Base-by-base conservation (phyloP, 2,888 invertebrate genomes). In the Sesia apiformis region DNA sequence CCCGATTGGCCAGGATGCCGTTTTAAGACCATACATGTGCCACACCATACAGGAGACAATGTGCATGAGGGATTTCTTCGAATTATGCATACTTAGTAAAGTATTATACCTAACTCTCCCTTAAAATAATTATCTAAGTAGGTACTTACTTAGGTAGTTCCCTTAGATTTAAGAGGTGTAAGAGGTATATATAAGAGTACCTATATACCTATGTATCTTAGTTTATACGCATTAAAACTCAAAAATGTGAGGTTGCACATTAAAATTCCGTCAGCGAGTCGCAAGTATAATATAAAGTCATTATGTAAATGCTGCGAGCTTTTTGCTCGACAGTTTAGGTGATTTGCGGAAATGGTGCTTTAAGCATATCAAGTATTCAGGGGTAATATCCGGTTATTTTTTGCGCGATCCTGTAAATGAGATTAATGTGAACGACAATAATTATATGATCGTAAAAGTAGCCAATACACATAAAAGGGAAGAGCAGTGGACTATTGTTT, bases 221-320 rank as follows among this genome's bases (percentile, higher is more conserved):
- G 46, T 46, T 46, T 46, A 8, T 7, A 23, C 46, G n/a, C 46
- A 46, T 46, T 46, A 46, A 50, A 50, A 50, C 50, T 50, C 50
- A 50, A 50, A 50, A 50, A 50, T 38, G 7, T 38, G 38, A 73
- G 64, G 67, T 66, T 63, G 55, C 55, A 61, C 80, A 84, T 87
- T 86, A 83, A 85, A 81, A 88, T 87, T 83, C 85, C 65, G 74
- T 66, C 67, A 70, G 71, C 76, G 76, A 70, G 67, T 63, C 74
- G 64, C 69, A 68, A 69, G 75, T 81, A 81, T 81, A 82, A 84
- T 83, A 88, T 87, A 83, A 85, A 87, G 86, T 85, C 81, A 86
- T 88, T 87, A 87, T 86, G 86, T 76, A 86, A 86, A 87, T 86
- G 74, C 63, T 61, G 58, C 57, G 63, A 69, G 74, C 73, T 76